Percentiles rank a stretch among this genome's conserved stretches.
phyloP scores from a whole-genome alignment of 2,888 invertebrate genomes.

The Chesias legatella region DNA sequence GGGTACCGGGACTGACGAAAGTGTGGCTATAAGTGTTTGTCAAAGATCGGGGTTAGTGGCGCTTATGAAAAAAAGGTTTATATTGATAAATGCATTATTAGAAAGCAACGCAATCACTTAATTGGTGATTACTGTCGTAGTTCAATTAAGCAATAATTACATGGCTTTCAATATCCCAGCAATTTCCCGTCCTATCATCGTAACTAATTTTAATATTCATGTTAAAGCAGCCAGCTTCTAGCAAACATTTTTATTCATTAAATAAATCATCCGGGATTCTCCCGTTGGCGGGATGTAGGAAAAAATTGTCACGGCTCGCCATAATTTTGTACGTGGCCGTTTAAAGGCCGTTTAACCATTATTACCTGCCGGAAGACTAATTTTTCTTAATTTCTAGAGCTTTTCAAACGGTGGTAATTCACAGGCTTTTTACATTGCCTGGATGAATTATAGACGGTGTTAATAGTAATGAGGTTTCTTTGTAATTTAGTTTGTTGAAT shows the following conservation, averaged over 20 bases:
- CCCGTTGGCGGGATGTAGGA: conserved; percentile 56
- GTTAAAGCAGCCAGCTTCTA: conserved; percentile 50
- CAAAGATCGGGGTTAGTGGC: too few relatives aligned
- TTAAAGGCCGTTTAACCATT: conserved; percentile 50
- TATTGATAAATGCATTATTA: too few relatives aligned
- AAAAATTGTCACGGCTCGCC: conserved; percentile 75
- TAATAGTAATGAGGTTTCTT: conserved; percentile 7
- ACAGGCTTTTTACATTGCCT: conserved; percentile 27
- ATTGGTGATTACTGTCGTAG: too few relatives aligned
- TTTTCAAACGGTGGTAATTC: conserved; percentile 44
- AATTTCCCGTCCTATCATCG: conserved; percentile 59
- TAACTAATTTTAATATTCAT: conserved; percentile 69
- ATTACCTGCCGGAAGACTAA: conserved; percentile 66
- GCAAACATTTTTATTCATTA: conserved; percentile 78
- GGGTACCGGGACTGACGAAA: too few relatives aligned
- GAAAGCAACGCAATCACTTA: too few relatives aligned
- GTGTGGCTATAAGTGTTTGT: too few relatives aligned
- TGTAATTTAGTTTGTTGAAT: conserved; percentile 2
- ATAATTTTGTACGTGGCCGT: conserved; percentile 77
- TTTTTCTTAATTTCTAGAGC: conserved; percentile 74
- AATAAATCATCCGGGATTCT: conserved; percentile 71
- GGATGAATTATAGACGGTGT: conserved; percentile 9
- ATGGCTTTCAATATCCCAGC: conserved; percentile 22
- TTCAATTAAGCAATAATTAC: not conserved
- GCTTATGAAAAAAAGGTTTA: too few relatives aligned